Base-by-base conservation (phyloP, 2,113 vertebrate species). In the Pachycephala philippinensis region DNA sequence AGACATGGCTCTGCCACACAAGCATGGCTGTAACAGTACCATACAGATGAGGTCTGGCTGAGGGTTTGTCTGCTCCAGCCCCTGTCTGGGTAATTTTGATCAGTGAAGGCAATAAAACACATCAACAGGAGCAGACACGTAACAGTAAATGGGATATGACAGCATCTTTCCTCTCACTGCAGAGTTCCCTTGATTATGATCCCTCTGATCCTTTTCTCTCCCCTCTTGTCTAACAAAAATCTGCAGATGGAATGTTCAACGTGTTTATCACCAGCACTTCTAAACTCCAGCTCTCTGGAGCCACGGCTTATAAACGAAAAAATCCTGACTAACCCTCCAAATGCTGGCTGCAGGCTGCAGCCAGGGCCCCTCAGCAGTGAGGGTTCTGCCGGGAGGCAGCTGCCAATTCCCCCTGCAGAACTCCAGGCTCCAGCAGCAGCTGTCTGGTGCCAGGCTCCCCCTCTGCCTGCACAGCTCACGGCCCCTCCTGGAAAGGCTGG, bases 161-260 rank as follows among this genome's bases (percentile, higher is more conserved):
- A 95, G 66, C 39, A 35, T 42, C 75, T 65, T 61, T 69, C 70
- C 54, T 88, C 71, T 92, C 75, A 26, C 59, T 86, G 50, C 63
- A 57, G 31, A 57, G 39, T 70, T 86, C 66, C 53, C 44, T 57
- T 60, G 20, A 52, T 78, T 84, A 18, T 35, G 59, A 80, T 72
- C 66, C 70, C 40, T 35, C 88, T 88, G 66, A 80, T 76, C 33
- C 49, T 26, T 37, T 76, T 77, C 90, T 61, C 53, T 79, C 64
- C n/a, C 31, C 66, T 76, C 78, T 33, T 71, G 27, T 72, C 70
- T 65, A 8, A 59, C 37, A 90, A 60, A 84, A 74, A 35, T 35
- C 66, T 80, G 66, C 82, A 90, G 79, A 88, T 85, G 56, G 71
- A 82, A 88, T 45, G n/a, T 72, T 72, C 53, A 61, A 15, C 0